phyloP scores from a whole-genome alignment of 2,113 vertebrate genomes.

The Halcyon malimbica region DNA sequence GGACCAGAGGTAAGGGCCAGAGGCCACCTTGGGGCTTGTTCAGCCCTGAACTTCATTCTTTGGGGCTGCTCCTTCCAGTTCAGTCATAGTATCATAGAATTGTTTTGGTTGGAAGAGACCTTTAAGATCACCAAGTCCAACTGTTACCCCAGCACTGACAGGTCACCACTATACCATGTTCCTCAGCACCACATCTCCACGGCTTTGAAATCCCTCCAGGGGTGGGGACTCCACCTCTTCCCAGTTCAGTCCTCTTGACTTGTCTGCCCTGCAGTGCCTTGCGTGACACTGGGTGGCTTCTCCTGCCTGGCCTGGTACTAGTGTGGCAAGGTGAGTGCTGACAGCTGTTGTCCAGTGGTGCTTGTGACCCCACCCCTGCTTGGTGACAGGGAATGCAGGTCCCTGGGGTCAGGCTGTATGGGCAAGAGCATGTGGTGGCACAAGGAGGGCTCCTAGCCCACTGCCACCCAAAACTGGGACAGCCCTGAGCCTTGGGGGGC shows the following conservation, averaged over 20 bases:
- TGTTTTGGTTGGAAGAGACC: not conserved
- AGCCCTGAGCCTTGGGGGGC: not conserved
- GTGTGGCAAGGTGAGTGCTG: not conserved
- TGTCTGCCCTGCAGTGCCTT: not conserved
- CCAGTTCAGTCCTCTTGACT: not conserved
- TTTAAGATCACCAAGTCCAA: not conserved
- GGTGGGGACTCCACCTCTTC: not conserved
- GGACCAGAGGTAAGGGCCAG: not conserved
- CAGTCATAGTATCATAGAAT: not conserved
- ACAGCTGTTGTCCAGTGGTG: not conserved
- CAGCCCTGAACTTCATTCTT: not conserved
- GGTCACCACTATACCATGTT: not conserved
- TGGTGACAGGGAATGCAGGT: fast-evolving
- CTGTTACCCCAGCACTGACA: not conserved
- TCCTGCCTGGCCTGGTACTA: not conserved
- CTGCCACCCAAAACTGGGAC: fast-evolving
- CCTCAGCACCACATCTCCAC: not conserved
- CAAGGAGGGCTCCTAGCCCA: not conserved
- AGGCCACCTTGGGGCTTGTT: not conserved
- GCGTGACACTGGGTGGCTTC: not conserved
- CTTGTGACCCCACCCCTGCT: not conserved
- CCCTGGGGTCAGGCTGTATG: not conserved
- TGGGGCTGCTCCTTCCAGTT: not conserved
- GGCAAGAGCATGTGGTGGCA: not conserved
- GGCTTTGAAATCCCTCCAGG: not conserved